Evolutionary conservation across 2,113 vertebrate species (phyloP).

Genomic region (Mesembrinibis cayennensis): DNA sequence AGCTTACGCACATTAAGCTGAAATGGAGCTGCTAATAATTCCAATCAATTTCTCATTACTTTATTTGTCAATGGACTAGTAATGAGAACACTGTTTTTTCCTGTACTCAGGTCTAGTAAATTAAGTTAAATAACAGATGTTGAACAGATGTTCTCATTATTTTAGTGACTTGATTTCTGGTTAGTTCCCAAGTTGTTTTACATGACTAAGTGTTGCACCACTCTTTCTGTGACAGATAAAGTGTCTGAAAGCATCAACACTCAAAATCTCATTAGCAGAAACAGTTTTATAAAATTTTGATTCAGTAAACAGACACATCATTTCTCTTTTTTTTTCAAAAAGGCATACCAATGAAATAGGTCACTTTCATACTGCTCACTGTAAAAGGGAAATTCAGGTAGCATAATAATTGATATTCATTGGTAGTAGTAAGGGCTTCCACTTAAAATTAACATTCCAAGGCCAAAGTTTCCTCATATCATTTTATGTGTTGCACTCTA

Average conservation of each 20-base stretch:
- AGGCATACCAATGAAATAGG: neutral
- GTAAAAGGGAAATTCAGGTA: neutral
- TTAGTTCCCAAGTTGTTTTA: conserved; percentile 26
- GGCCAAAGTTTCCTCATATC: neutral
- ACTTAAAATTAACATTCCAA: neutral
- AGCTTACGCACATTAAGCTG: neutral
- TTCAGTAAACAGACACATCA: neutral
- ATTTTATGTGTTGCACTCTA: neutral
- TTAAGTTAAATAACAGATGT: conserved; percentile 30
- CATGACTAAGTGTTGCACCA: conserved; percentile 9
- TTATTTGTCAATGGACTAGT: neutral
- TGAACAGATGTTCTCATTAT: conserved; percentile 47
- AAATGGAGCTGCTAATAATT: conserved; percentile 17
- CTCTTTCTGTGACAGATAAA: conserved; percentile 4
- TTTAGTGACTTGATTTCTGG: conserved; percentile 37
- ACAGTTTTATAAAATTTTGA: neutral
- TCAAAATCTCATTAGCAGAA: conserved; percentile 21
- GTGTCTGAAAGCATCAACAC: neutral
- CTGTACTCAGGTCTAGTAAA: conserved; percentile 2
- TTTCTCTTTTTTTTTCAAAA: neutral
- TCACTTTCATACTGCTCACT: neutral
- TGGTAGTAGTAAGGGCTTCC: neutral
- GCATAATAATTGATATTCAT: neutral
- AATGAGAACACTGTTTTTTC: neutral
- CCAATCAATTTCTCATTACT: neutral